A percentile compares a stretch with the other conserved stretches of the same genome.
These are phyloP conservation scores for Danaus melanippus DNA, from an alignment of 1,140 invertebrate genomes.

Conservation along the genomic window DNA sequence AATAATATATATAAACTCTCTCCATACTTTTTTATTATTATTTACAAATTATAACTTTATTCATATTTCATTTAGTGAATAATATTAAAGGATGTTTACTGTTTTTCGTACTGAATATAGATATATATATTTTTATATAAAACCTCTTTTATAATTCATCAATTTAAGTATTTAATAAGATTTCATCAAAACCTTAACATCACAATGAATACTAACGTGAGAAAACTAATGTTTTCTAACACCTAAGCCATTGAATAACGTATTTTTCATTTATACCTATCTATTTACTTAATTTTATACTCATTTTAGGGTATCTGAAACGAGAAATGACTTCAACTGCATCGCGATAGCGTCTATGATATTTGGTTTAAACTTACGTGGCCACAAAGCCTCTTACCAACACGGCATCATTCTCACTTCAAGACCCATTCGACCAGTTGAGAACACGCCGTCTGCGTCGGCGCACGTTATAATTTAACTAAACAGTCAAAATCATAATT, in stretches of 20 bases:
- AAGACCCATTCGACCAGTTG: slow-evolving; percentile 26
- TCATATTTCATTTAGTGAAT: too few relatives aligned
- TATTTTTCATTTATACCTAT: slow-evolving; percentile 24
- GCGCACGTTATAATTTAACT: slow-evolving; percentile 18
- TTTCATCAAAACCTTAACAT: too few relatives aligned
- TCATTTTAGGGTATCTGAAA: too few relatives aligned
- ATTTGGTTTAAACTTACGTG: slow-evolving; percentile 3
- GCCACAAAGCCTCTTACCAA: slow-evolving; percentile 34
- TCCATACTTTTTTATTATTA: too few relatives aligned
- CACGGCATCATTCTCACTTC: slow-evolving; percentile 27
- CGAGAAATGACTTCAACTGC: slow-evolving; percentile 7
- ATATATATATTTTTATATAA: too few relatives aligned
- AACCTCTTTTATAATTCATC: too few relatives aligned
- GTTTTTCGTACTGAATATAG: not conserved
- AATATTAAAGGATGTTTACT: too few relatives aligned
- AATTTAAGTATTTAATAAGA: too few relatives aligned
- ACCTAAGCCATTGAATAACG: slow-evolving; percentile 35
- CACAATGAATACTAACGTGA: slow-evolving; percentile 29
- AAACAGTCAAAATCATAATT: too few relatives aligned
- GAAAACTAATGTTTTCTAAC: slow-evolving; percentile 28
- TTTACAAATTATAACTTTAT: too few relatives aligned
- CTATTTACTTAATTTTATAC: too few relatives aligned
- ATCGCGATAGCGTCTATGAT: slow-evolving; percentile 1
- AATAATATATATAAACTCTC: too few relatives aligned
- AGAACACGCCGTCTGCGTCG: slow-evolving; percentile 21